Conservation (phyloP, 1,140 invertebrate genomes). For the Diploscapter pachys region DNA sequence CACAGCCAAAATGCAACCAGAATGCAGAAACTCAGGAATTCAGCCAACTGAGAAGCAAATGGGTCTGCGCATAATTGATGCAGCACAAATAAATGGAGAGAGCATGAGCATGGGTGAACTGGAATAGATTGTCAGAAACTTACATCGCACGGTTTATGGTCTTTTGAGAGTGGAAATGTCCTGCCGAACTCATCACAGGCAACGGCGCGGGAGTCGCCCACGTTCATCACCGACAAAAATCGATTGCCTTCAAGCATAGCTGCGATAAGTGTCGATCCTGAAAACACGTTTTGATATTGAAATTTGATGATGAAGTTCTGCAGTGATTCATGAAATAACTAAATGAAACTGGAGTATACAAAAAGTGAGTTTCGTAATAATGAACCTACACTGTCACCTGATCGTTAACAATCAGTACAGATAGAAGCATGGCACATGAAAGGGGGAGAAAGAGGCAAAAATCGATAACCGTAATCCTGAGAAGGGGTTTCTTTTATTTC, state of each 20-base stretch:
- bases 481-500: too few species aligned
- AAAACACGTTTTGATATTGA: constrained; percentile 33
- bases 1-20: too few species aligned
- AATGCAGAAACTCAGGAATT: too few species aligned
- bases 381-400: background rate
- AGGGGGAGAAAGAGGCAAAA: too few species aligned
- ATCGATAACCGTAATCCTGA: too few species aligned
- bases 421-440: too few species aligned
- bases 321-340: constrained; percentile 22
- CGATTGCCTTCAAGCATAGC: constrained; percentile 75
- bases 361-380: constrained; percentile 23
- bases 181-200: constrained; percentile 85
- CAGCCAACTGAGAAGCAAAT: too few species aligned
- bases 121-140: constrained; percentile 22
- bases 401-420: background rate
- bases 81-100: background rate
- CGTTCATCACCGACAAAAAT: constrained; percentile 84
- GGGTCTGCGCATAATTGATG: too few species aligned
- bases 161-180: constrained; percentile 85
- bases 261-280: constrained; percentile 85
- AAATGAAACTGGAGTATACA: constrained; percentile 20
- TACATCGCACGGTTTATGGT: constrained; percentile 92
- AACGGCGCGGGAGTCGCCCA: constrained; percentile 89
- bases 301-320: constrained; percentile 25
- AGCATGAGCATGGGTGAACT: background rate